Percentiles rank a stretch among this genome's conserved stretches.
These are phyloP conservation scores for Prunella fulvescens DNA, from an alignment of 2,113 vertebrate species.

Conservation along the genomic window DNA sequence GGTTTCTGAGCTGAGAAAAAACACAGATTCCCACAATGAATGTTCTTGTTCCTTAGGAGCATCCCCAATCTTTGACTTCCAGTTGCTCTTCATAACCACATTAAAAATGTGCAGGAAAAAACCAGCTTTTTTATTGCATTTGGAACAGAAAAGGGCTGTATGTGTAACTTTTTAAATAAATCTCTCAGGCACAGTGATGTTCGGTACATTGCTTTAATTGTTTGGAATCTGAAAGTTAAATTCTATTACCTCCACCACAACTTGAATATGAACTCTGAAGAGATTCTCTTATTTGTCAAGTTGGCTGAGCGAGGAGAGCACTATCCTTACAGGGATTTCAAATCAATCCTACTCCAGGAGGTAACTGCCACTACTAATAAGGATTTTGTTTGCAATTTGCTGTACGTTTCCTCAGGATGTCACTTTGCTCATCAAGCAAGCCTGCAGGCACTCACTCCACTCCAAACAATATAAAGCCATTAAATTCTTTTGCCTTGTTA, in stretches of 20 bases:
- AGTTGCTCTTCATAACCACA: not conserved
- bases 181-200: not conserved
- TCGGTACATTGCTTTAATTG: constrained; percentile 28
- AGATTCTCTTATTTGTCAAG: constrained; percentile 39
- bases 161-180: not conserved
- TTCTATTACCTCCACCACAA: constrained; percentile 30
- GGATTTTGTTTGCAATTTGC: constrained; percentile 65
- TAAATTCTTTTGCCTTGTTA: constrained; percentile 53
- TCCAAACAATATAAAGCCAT: constrained; percentile 52
- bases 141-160: not conserved
- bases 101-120: not conserved
- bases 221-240: constrained; percentile 45
- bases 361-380: constrained; percentile 67
- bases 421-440: constrained; percentile 64
- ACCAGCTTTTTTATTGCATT: not conserved
- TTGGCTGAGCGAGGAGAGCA: not conserved
- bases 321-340: constrained; percentile 49
- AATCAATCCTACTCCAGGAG: constrained; percentile 61
- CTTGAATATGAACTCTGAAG: constrained; percentile 29
- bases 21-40: not conserved
- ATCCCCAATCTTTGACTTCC: not conserved
- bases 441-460: constrained; percentile 55
- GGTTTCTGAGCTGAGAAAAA: not conserved
- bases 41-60: not conserved
- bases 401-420: constrained; percentile 58